These are phyloP conservation scores for Leiothrix lutea DNA, from an alignment of 2,113 vertebrate species.

Conservation along the genomic window DNA sequence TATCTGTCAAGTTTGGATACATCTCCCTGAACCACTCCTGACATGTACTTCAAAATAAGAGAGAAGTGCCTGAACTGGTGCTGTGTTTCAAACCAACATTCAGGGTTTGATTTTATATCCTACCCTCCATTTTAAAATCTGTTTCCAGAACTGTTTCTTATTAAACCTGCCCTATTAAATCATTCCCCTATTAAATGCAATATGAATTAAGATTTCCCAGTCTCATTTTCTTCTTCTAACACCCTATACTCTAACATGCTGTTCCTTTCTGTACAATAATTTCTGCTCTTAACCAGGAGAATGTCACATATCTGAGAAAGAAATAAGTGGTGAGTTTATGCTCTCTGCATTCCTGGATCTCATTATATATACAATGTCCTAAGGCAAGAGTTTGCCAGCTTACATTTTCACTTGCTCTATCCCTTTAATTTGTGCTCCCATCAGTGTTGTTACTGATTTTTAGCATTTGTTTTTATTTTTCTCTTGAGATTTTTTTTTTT, in stretches of 20 bases:
- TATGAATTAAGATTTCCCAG: neutral
- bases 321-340: constrained; percentile 12
- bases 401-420: constrained; percentile 40
- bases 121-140: constrained; percentile 19
- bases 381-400: constrained; percentile 56
- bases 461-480: constrained; percentile 40
- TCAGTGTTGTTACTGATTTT: constrained; percentile 21
- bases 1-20: constrained; percentile 7
- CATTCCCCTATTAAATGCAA: neutral
- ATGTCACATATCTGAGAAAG: constrained; percentile 14
- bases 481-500: neutral
- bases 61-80: neutral
- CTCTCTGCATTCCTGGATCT: constrained; percentile 15
- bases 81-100: neutral
- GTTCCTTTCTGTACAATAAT: constrained; percentile 18
- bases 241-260: neutral
- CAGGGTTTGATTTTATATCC: constrained; percentile 22
- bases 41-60: neutral
- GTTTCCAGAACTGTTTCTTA: constrained; percentile 30
- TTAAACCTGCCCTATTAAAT: constrained; percentile 29
- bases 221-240: neutral
- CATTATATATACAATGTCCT: constrained; percentile 60
- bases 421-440: constrained; percentile 41
- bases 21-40: neutral
- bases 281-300: constrained; percentile 42